A percentile compares a stretch with the other conserved stretches of the same genome.
These are phyloP conservation scores for Pyrochroa serraticornis DNA, from an alignment of 2,888 invertebrate species.

Conservation along the genomic window DNA sequence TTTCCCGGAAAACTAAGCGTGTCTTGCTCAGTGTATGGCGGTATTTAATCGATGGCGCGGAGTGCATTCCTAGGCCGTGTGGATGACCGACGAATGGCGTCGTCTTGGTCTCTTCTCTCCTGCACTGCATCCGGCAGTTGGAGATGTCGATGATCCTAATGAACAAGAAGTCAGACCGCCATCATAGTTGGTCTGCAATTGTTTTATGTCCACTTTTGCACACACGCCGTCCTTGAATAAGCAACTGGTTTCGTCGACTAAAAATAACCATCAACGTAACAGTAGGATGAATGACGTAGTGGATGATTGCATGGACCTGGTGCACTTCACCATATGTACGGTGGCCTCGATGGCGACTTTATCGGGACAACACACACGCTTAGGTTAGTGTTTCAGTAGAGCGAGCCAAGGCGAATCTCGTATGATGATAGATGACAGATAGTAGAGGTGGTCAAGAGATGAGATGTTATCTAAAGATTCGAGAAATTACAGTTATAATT, in stretches of 20 bases:
- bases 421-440: too few species aligned
- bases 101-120: too few species aligned
- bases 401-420: too few species aligned
- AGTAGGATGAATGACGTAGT: not conserved
- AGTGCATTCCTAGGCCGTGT: too few species aligned
- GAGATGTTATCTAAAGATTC: too few species aligned
- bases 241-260: conserved; percentile 8
- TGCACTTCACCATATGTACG: too few species aligned
- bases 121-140: not conserved
- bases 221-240: conserved; percentile 4
- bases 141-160: not conserved
- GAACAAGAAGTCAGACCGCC: not conserved
- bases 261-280: conserved; percentile 5
- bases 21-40: too few species aligned
- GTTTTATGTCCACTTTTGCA: not conserved
- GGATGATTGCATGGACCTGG: not conserved
- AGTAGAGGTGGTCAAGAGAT: too few species aligned
- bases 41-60: too few species aligned
- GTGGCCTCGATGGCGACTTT: not conserved
- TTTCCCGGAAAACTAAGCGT: too few species aligned
- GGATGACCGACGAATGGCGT: too few species aligned
- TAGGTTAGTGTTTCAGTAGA: not conserved
- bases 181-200: not conserved
- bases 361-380: not conserved
- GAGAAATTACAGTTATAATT: too few species aligned